These are phyloP conservation scores for Podotricha telesiphe DNA, from an alignment of 2,888 invertebrate species.

Conservation along the genomic window DNA sequence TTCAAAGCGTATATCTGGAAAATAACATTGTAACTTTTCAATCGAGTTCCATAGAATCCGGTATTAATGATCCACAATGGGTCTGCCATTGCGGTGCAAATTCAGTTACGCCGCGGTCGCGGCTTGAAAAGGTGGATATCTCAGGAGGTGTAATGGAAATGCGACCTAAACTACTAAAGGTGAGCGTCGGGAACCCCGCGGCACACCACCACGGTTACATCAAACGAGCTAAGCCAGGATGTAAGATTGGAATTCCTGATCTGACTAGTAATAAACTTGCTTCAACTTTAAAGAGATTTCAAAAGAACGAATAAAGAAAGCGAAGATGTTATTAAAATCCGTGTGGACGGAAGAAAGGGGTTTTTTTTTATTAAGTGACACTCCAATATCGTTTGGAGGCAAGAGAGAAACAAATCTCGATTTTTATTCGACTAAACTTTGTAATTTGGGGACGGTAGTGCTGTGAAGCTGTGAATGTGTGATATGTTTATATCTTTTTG, in stretches of 20 bases:
- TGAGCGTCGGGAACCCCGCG: constrained; percentile 50
- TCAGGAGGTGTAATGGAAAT: constrained; percentile 43
- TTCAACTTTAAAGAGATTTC: constrained; percentile 72
- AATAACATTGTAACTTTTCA: constrained; percentile 47
- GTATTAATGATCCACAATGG: constrained; percentile 54
- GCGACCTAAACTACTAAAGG: constrained; percentile 47
- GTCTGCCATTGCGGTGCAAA: constrained; percentile 53
- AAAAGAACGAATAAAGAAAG: constrained; percentile 77
- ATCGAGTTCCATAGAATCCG: constrained; percentile 52
- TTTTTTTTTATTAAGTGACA: constrained; percentile 63
- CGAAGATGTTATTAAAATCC: constrained; percentile 74
- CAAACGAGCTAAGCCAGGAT: constrained; percentile 76
- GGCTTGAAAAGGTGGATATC: constrained; percentile 44
- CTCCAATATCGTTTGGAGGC: constrained; percentile 51
- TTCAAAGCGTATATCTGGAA: constrained; percentile 45
- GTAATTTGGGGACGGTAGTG: constrained; percentile 56
- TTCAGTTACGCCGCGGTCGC: constrained; percentile 49
- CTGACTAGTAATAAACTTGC: constrained; percentile 81
- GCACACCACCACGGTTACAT: constrained; percentile 59
- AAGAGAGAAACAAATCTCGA: constrained; percentile 56
- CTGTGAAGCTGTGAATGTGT: constrained; percentile 20
- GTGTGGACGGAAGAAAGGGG: constrained; percentile 69
- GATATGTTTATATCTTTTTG: constrained; percentile 30
- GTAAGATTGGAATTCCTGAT: constrained; percentile 82
- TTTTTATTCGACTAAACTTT: constrained; percentile 63